Evolutionary conservation across 2,113 vertebrate genomes (phyloP).

Genomic region (Psittacula cyanocephala): DNA sequence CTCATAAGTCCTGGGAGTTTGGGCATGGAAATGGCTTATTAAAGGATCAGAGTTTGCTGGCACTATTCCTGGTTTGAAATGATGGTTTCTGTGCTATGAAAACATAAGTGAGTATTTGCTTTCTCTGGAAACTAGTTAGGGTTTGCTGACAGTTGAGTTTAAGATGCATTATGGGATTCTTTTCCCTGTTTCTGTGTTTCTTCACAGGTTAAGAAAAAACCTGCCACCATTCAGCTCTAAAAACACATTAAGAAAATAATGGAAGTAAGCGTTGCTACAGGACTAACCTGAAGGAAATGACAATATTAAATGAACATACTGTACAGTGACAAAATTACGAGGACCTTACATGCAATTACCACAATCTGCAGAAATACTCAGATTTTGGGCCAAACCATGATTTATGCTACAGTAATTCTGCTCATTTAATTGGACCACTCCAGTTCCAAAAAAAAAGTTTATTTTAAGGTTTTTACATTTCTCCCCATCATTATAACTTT

Average conservation of each 20-base stretch:
- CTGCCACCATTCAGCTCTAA: neutral
- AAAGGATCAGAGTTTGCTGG: neutral
- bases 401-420: neutral
- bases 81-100: neutral
- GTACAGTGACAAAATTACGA: neutral
- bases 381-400: conserved; percentile 17
- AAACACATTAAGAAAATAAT: neutral
- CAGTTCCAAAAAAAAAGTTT: neutral
- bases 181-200: neutral
- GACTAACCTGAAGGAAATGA: neutral
- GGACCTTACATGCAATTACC: neutral
- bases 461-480: conserved; percentile 10
- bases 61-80: neutral
- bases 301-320: neutral
- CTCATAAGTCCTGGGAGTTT: neutral
- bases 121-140: neutral
- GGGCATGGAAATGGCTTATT: neutral
- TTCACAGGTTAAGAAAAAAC: neutral
- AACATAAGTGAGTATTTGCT: neutral
- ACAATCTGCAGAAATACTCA: conserved; percentile 1
- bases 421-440: neutral
- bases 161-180: neutral
- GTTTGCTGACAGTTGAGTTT: neutral
- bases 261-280: neutral
- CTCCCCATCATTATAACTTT: neutral